Conservation (phyloP, 2,113 vertebrate species). For the Gulo gulo region DNA sequence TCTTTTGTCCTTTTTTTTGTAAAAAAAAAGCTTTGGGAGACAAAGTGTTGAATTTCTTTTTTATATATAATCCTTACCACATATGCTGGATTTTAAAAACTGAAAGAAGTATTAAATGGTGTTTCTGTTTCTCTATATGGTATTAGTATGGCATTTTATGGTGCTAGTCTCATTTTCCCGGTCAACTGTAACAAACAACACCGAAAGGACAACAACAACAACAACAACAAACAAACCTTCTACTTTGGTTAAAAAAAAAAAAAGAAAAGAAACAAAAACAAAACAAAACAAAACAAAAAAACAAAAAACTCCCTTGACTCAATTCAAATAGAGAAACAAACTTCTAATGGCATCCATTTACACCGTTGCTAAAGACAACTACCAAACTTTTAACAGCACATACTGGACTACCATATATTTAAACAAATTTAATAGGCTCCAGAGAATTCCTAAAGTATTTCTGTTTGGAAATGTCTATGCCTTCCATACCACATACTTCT, state of each 20-base stretch:
- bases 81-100: neutral
- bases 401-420: neutral
- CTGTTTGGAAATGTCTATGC: neutral
- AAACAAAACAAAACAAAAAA: no score
- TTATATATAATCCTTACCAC: neutral
- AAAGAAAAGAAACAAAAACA: neutral
- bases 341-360: slow-evolving; percentile 45
- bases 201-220: neutral
- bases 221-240: neutral
- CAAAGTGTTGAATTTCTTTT: neutral
- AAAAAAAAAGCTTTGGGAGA: neutral
- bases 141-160: neutral
- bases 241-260: neutral
- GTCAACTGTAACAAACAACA: neutral
- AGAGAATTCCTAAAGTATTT: slow-evolving; percentile 31
- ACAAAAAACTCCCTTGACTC: neutral
- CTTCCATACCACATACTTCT: slow-evolving; percentile 18
- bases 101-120: neutral
- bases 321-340: slow-evolving; percentile 1
- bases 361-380: slow-evolving; percentile 18
- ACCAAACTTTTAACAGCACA: slow-evolving; percentile 21
- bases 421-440: slow-evolving; percentile 26
- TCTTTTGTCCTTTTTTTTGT: neutral
- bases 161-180: slow-evolving; percentile 5
- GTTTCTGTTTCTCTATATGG: neutral